Conservation (phyloP, 2,888 invertebrate genomes). For the Oscheius sp. region DNA sequence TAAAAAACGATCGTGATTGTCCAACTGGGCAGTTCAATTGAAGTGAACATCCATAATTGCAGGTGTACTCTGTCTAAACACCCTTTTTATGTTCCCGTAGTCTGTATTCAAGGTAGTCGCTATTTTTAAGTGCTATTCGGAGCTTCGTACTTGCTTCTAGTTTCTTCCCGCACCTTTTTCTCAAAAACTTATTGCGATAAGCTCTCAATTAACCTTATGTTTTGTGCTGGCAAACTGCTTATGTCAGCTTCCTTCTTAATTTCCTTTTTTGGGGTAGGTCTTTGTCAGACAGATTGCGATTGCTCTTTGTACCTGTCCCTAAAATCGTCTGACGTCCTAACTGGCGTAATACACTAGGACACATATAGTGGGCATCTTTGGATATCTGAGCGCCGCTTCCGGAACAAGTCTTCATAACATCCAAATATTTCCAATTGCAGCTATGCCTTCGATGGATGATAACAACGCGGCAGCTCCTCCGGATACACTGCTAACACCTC, state of each 20-base stretch:
- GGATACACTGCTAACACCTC: constrained; percentile 28
- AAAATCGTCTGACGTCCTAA: neutral
- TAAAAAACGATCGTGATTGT: neutral
- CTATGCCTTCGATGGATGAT: constrained; percentile 24
- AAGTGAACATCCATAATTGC: neutral
- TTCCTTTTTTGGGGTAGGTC: neutral
- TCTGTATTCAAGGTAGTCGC: too few species aligned
- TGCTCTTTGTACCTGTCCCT: neutral
- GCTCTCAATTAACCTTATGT: neutral
- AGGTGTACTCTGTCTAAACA: neutral
- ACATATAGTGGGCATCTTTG: neutral
- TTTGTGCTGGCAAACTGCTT: neutral
- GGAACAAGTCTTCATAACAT: neutral
- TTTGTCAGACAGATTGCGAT: neutral
- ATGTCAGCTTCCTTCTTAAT: neutral
- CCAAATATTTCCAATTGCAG: constrained; percentile 9
- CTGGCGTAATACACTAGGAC: neutral
- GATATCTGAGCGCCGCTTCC: constrained; percentile 8
- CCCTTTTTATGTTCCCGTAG: neutral
- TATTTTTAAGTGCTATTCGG: neutral
- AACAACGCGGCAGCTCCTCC: neutral
- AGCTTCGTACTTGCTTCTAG: neutral
- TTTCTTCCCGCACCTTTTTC: neutral
- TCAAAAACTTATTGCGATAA: neutral
- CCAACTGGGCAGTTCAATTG: neutral